phyloP scores from a whole-genome alignment of 35 echinoderm and acorn worm species.

The Heliocidaris tuberculata region DNA sequence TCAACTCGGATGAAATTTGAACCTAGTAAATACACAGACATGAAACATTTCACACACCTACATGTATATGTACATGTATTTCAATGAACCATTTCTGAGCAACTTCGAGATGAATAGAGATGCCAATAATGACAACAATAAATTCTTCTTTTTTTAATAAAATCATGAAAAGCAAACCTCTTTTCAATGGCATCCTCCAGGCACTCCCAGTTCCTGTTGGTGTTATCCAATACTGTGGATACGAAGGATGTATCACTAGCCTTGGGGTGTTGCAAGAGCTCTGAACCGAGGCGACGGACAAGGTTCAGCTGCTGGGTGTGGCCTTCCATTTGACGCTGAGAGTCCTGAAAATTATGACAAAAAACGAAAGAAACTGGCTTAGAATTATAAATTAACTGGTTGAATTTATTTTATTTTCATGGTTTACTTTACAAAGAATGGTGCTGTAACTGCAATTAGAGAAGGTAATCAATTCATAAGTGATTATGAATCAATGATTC shows the following conservation, averaged over 20 bases:
- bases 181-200: slow-evolving; percentile 78
- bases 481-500: too few relatives aligned
- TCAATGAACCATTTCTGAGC: too few relatives aligned
- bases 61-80: too few relatives aligned
- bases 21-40: too few relatives aligned
- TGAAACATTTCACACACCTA: too few relatives aligned
- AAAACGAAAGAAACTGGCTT: not conserved
- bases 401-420: too few relatives aligned
- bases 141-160: not conserved
- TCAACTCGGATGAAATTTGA: too few relatives aligned
- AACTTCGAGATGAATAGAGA: too few relatives aligned
- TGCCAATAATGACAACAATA: too few relatives aligned
- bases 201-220: slow-evolving; percentile 86
- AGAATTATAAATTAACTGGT: too few relatives aligned
- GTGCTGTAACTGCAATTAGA: too few relatives aligned
- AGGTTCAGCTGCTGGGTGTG: slow-evolving; percentile 73
- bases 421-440: too few relatives aligned
- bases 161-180: slow-evolving; percentile 54
- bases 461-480: not conserved
- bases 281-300: slow-evolving; percentile 77
- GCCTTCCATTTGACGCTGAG: slow-evolving; percentile 70
- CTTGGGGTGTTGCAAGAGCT: slow-evolving; percentile 74
- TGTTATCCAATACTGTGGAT: slow-evolving; percentile 71
- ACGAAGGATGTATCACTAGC: slow-evolving; percentile 90
- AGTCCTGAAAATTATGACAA: slow-evolving; percentile 59